Evolutionary conservation across 2,888 invertebrate species (phyloP), one percentile per base, ranked within the genome.

Genomic region (Mactromeris polynyma): DNA sequence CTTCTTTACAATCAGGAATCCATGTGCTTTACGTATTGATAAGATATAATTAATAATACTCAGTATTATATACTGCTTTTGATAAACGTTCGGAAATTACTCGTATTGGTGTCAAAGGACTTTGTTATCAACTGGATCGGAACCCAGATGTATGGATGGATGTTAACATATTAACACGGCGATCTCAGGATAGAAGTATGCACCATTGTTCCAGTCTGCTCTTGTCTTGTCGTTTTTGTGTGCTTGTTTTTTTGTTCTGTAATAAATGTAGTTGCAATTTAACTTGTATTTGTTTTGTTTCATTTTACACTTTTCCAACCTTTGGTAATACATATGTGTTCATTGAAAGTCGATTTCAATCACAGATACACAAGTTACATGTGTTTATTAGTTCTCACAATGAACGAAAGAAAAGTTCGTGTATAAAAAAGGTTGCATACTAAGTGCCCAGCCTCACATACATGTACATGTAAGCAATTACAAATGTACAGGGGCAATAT

Each of bases 1-100:
- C 40, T 54, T 64, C 64, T 82, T 26, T 64, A 64, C 64, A 64
- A 82, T 82, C 82, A 82, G 82, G 64, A 82, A 82, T 40, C 82
- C n/a, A 64, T 40, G 40, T 40, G 58, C 58, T 21, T 21, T 64
- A 7, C 26, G 26, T n/a, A n/a, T 26, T 26, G 6, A 26, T 11
- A 7, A n/a, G 58, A 26, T n/a, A n/a, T n/a, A n/a, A 26, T 1
- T 64, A 26, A 64, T 26, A 64, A 64, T 64, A 64, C 58, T 64
- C 58, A 64, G 21, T 64, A 26, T 64, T n/a, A 64, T 9, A 64
- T 11, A 26, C 2, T 64, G 7, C 7, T 11, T 9, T 26, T n/a
- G 58, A 64, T n/a, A 64, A 9, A 26, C 58, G 58, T 64, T 64
- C 7, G 58, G 26, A 26, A 64, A 64, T 11, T 26, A 64, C 21